Evolutionary conservation across 2,797 vertebrate species (phyloP), one percentile per base, ranked within the genome.

Genomic region (Rhabdomys pumilio): DNA sequence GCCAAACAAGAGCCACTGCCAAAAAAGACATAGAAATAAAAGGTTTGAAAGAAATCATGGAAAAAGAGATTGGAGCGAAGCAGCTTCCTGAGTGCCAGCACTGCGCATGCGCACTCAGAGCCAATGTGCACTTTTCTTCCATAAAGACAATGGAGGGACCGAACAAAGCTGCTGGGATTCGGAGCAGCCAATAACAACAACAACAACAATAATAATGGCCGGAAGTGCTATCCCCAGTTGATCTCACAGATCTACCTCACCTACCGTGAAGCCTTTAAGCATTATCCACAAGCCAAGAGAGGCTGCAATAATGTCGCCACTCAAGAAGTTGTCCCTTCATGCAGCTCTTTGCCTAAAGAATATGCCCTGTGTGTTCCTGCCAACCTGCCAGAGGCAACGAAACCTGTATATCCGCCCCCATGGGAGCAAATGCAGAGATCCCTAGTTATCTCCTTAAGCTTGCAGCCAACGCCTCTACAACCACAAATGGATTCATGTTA

Each of bases 291-390:
- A 26, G 88, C 67, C 93, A 90, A 73, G 0, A 8, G 22, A 95
- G 44, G 83, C 29, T 94, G 80, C 63, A 88, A 41, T 93, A 93
- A 81, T 38, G 88, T 93, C 41, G 80, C 83, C 95, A 55, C 47
- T 84, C 88, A n/a, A 90, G 94, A 76, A 12, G 1, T 29, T 96
- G 95, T 90, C 97, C 97, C 75, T 93, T 95, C 91, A 2, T 2
- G 41, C 97, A 88, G 22, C 67, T 89, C 59, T 96, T 93, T 95
- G 89, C 89, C 50, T 69, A 77, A 93, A 94, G 92, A 97, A 85
- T 1, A 1, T 65, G 29, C 34, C 93, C 94, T 92, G 80, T 97
- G 91, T 69, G 2, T 24, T 92, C 65, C 47, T 94, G 93, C 93
- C 95, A 96, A 72, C 0, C 0, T 0, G 15, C n/a, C 86, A 31